phyloP scores from a whole-genome alignment of 2,797 vertebrate genomes.

The Thaleichthys pacificus region DNA sequence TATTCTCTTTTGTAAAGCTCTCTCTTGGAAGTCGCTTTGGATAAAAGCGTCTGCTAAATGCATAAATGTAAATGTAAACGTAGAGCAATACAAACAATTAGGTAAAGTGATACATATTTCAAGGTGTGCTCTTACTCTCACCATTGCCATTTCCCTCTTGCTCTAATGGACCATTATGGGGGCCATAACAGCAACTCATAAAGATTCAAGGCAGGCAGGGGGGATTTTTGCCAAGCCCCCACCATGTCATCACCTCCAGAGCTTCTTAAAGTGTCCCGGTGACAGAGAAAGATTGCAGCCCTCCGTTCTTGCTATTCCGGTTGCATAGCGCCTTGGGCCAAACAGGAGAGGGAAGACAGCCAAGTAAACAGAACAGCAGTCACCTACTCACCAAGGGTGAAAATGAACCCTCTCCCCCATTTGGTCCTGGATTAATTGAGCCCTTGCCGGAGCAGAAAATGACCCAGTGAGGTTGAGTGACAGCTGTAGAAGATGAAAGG shows the following conservation, averaged over 20 bases:
- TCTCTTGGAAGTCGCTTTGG: too few species aligned
- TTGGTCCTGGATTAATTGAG: conserved; percentile 55
- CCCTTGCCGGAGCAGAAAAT: conserved; percentile 54
- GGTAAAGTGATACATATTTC: conserved; percentile 39
- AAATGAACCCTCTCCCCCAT: conserved; percentile 41
- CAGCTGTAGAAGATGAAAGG: conserved; percentile 60
- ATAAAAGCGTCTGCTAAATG: too few species aligned
- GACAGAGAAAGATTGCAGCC: conserved; percentile 8
- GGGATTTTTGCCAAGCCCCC: conserved; percentile 22
- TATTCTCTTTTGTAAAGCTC: too few species aligned
- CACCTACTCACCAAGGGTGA: conserved; percentile 28
- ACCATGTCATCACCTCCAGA: conserved; percentile 45
- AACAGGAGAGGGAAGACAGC: conserved; percentile 37
- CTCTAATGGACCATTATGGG: conserved; percentile 8
- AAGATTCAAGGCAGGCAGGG: conserved; percentile 37
- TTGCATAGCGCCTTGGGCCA: conserved; percentile 27
- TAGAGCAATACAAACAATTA: background rate
- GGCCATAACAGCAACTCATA: conserved; percentile 36
- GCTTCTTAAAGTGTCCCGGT: conserved; percentile 29
- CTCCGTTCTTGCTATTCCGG: conserved; percentile 34
- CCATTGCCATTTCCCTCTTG: conserved; percentile 16
- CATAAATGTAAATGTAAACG: too few species aligned
- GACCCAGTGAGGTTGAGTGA: conserved; percentile 50
- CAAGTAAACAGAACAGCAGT: conserved; percentile 46
- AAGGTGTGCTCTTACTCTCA: conserved; percentile 19